phyloP scores from a whole-genome alignment of 2,113 vertebrate species.

The Ameiurus melas region DNA sequence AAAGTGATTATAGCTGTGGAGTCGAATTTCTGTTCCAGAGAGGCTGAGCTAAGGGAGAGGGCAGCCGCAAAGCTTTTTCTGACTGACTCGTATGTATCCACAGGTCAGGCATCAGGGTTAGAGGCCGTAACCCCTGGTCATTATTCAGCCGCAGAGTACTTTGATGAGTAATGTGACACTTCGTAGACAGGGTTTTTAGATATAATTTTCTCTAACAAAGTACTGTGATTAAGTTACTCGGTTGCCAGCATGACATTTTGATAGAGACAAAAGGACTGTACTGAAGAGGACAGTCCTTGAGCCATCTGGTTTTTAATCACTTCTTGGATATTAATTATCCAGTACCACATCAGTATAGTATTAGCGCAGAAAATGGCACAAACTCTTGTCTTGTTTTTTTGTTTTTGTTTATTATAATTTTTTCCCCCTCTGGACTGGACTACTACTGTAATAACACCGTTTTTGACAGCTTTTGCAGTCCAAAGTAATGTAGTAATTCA shows the following conservation, averaged over 20 bases:
- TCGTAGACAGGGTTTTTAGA: conserved; percentile 70
- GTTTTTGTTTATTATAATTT: background rate
- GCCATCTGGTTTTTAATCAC: conserved; percentile 43
- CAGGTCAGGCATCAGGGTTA: conserved; percentile 76
- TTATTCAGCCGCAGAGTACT: conserved; percentile 75
- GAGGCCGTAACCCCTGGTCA: conserved; percentile 74
- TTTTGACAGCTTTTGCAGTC: background rate
- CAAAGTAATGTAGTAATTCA: background rate
- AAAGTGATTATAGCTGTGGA: conserved; percentile 78
- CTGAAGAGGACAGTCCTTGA: conserved; percentile 36
- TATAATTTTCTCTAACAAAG: conserved; percentile 74
- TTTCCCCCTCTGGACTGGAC: background rate
- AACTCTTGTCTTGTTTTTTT: background rate
- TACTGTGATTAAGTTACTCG: conserved; percentile 52
- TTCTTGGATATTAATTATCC: conserved; percentile 36
- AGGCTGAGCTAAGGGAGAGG: conserved; percentile 50
- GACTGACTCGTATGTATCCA: conserved; percentile 71
- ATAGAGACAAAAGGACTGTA: conserved; percentile 35
- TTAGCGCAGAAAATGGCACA: background rate
- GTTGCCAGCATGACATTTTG: conserved; percentile 47
- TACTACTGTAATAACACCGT: background rate
- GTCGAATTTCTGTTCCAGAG: conserved; percentile 71
- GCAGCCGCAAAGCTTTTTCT: conserved; percentile 65
- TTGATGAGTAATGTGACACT: conserved; percentile 82
- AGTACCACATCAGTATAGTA: background rate